Evolutionary conservation across 2,113 vertebrate species (phyloP).

Genomic region (Lycocorax pyrrhopterus): DNA sequence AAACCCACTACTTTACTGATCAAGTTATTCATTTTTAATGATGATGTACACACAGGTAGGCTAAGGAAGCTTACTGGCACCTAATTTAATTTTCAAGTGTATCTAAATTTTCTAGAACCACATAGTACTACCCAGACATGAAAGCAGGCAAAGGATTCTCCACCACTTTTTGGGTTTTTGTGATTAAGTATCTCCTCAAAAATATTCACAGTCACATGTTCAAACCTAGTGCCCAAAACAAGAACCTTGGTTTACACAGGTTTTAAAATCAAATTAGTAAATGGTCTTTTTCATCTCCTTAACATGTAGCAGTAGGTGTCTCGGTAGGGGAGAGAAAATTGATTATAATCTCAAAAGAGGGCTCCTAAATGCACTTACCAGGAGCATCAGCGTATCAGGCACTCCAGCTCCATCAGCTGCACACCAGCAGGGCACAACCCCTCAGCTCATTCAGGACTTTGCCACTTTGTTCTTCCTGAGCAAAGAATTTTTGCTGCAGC

Average conservation of each 20-base stretch:
- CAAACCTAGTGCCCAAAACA: neutral
- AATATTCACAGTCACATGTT: neutral
- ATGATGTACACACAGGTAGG: neutral
- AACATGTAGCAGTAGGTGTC: neutral
- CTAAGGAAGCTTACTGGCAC: neutral
- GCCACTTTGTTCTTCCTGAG: neutral
- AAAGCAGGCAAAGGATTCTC: neutral
- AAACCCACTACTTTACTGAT: neutral
- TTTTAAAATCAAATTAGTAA: neutral
- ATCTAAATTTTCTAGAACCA: neutral
- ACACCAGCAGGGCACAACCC: neutral
- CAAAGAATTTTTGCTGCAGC: neutral
- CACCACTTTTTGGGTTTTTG: neutral
- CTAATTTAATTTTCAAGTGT: neutral
- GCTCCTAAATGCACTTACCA: neutral
- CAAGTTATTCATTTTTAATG: neutral
- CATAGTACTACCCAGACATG: neutral
- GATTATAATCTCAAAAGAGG: neutral
- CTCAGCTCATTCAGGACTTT: neutral
- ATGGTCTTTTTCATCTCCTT: neutral
- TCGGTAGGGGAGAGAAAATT: neutral
- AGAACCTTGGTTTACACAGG: neutral
- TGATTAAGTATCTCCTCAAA: neutral
- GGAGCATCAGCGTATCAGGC: neutral
- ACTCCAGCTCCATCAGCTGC: neutral